Evolutionary conservation across 2,797 vertebrate genomes (phyloP).

Genomic region (Clarias fuscus): DNA sequence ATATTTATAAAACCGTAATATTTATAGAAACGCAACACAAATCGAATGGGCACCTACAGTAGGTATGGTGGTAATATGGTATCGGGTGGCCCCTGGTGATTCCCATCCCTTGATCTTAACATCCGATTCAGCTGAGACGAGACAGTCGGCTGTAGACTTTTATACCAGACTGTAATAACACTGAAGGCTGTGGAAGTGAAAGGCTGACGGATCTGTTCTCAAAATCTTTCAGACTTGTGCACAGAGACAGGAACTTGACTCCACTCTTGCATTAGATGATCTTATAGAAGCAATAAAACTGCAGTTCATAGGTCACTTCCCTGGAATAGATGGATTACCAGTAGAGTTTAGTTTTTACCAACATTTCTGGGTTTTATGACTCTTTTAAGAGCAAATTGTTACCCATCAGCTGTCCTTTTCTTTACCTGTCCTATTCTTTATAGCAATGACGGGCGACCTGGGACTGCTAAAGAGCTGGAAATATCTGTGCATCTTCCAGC

Average conservation of each 20-base stretch:
- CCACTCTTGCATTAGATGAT: background rate
- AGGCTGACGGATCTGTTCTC: background rate
- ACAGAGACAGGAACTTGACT: background rate
- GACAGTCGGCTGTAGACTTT: background rate
- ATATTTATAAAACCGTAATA: no score
- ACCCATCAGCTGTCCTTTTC: background rate
- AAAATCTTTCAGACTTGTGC: background rate
- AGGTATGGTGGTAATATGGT: no score
- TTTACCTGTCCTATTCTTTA: background rate
- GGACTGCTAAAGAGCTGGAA: background rate
- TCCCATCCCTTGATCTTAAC: background rate
- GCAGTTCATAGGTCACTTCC: background rate
- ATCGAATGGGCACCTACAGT: no score
- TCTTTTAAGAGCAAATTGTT: background rate
- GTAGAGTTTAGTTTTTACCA: background rate
- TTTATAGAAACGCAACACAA: no score
- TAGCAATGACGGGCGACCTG: background rate
- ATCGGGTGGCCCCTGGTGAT: no score
- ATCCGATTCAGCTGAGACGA: conserved; percentile 14
- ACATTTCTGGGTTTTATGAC: background rate
- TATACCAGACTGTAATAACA: conserved; percentile 19
- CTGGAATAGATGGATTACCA: background rate
- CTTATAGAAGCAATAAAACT: background rate
- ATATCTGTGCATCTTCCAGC: background rate
- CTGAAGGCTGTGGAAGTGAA: background rate